Base-by-base conservation (phyloP, 2,888 invertebrate genomes). In the Xylota segnis region DNA sequence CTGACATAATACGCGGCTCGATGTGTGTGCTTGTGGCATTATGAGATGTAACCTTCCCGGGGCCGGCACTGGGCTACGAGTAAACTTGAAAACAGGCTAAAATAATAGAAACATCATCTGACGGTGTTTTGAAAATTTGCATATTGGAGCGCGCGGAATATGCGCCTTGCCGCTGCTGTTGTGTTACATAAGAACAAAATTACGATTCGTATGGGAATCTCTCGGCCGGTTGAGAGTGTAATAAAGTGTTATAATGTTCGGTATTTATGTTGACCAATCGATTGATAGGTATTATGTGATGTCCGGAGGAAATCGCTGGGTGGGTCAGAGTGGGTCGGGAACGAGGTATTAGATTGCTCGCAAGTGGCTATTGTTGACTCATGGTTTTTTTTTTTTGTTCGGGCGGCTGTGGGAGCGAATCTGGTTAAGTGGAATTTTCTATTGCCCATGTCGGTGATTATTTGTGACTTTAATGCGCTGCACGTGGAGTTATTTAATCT, bases 221-320 rank as follows among this genome's bases (percentile, higher is more conserved):
- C 59, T 66, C 9, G 43, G n/a, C 65, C 47, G 32, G 32, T 16
- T 29, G 68, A 16, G 68, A 72, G 37, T 40, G 50, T 37, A 52
- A 81, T 10, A 54, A 70, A 58, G 50, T 71, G 56, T 63, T 70
- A 70, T 63, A 68, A 63, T 52, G 78, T 40, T 70, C 43, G 84
- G 65, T 71, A 79, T 75, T 79, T 43, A 4, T 75, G 65, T 84
- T 84, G 75, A 74, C 50, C 70, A 84, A 84, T 84, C 84, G 65
- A 75, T 79, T 65, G 56, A 75, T 52, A 16, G 16, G 52, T 43
- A 14, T 84, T 79, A 84, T 65, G 70, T 70, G 79, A 83, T 61
- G 59, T 32, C 65, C 37, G 75, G 59, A 47, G 45, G 18, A 32
- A 65, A 50, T 10, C 47, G 58, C 34, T 79, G 59, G 66, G 66